Evolutionary conservation across 64 coral and sea anemone genomes (phyloP).

Genomic region (Hydrozoanthus tunicans): DNA sequence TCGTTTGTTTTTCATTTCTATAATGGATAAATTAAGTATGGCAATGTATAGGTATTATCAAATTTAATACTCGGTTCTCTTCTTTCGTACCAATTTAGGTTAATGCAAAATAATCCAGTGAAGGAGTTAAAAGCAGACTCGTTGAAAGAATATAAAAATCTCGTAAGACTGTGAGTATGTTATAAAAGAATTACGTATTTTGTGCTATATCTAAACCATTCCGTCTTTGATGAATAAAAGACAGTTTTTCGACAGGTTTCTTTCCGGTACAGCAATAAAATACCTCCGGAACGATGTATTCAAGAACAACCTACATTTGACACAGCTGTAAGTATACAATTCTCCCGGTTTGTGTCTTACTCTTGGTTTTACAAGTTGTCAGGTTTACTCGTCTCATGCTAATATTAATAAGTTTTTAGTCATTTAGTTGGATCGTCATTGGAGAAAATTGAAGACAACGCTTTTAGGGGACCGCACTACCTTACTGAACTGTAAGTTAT

Average conservation of each 20-base stretch:
- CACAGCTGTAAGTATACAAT: constrained; percentile 35
- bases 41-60: background rate
- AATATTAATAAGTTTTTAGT: constrained; percentile 2
- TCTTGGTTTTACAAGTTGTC: background rate
- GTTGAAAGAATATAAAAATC: constrained; percentile 11
- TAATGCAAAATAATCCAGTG: constrained; percentile 8
- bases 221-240: background rate
- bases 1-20: no score
- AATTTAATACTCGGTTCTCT: no score
- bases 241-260: constrained; percentile 15
- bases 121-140: constrained; percentile 8
- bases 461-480: constrained; percentile 18
- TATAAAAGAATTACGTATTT: background rate
- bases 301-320: background rate
- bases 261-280: constrained; percentile 36
- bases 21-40: no score
- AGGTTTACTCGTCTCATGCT: background rate
- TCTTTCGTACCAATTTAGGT: constrained; percentile 7
- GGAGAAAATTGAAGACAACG: constrained; percentile 19
- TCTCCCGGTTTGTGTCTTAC: background rate
- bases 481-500: constrained; percentile 39
- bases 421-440: constrained; percentile 14
- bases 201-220: background rate
- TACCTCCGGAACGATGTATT: constrained; percentile 12
- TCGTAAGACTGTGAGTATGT: constrained; percentile 21